Conservation (phyloP, 2,797 vertebrate genomes). For the Anniella stebbinsi region DNA sequence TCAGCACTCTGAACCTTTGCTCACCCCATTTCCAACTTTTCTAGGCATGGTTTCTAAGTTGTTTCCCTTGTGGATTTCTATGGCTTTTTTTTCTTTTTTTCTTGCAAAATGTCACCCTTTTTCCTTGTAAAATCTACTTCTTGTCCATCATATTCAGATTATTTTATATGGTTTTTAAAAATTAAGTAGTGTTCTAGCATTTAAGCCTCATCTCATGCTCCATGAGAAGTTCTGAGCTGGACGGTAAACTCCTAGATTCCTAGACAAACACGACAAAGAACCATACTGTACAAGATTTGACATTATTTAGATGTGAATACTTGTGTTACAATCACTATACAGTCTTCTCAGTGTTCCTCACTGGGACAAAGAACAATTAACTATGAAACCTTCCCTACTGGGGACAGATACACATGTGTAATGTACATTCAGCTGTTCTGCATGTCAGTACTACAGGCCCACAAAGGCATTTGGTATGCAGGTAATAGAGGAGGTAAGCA, state of each 20-base stretch:
- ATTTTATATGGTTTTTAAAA: not conserved
- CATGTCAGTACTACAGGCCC: not conserved
- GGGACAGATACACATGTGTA: not conserved
- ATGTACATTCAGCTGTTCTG: not conserved
- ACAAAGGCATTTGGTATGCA: too few species aligned
- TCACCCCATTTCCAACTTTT: not conserved
- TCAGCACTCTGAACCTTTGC: not conserved
- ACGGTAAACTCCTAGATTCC: not conserved
- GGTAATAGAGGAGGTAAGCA: too few species aligned
- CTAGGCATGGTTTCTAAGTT: not conserved
- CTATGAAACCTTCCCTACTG: not conserved
- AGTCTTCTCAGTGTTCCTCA: not conserved
- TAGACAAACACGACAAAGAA: not conserved
- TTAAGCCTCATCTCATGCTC: not conserved
- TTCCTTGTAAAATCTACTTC: not conserved
- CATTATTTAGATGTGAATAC: not conserved
- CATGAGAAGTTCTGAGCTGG: not conserved
- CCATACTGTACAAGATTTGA: not conserved
- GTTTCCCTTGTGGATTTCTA: not conserved
- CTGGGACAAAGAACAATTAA: not conserved
- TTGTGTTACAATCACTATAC: not conserved
- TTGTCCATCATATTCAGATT: not conserved
- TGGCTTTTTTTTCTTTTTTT: not conserved
- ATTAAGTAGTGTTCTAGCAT: not conserved
- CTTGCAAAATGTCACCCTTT: not conserved